Evolutionary conservation across 1,140 invertebrate genomes (phyloP).

Genomic region (Drosophila dunni): DNA sequence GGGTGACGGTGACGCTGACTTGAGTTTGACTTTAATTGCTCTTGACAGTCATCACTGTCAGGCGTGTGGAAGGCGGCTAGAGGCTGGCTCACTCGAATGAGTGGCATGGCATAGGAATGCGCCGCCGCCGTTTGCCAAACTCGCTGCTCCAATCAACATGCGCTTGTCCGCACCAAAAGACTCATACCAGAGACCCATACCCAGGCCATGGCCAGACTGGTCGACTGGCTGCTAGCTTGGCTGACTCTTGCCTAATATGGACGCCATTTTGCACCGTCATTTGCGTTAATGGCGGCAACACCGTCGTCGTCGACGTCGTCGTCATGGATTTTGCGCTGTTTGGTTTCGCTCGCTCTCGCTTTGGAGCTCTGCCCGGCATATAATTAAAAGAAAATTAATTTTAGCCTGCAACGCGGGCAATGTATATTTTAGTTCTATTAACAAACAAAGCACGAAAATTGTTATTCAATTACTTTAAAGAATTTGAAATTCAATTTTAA

Average conservation of each 20-base stretch:
- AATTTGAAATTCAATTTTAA: not conserved
- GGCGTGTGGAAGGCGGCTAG: conserved; percentile 24
- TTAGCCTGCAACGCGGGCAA: not conserved
- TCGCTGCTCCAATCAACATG: conserved; percentile 78
- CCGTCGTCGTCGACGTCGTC: conserved; percentile 20
- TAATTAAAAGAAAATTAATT: conserved; percentile 46
- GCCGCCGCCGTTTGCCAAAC: conserved; percentile 69
- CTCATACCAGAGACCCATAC: not conserved
- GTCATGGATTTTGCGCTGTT: conserved; percentile 37
- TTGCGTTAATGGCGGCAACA: conserved; percentile 78
- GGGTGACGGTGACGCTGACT: conserved; percentile 57
- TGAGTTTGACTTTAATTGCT: conserved; percentile 84
- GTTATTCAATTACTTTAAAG: not conserved
- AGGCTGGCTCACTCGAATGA: conserved; percentile 14
- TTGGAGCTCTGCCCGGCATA: conserved; percentile 15
- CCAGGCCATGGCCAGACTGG: conserved; percentile 48
- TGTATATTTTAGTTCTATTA: not conserved
- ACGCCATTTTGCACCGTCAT: conserved; percentile 83
- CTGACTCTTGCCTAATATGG: conserved; percentile 72
- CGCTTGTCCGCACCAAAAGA: conserved; percentile 67
- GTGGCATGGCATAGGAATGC: conserved; percentile 39
- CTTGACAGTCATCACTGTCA: conserved; percentile 84
- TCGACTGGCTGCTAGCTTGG: conserved; percentile 38
- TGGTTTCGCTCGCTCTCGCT: conserved; percentile 25
- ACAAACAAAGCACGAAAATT: not conserved